Evolutionary conservation across 1,140 invertebrate species (phyloP), one percentile per base, ranked within the genome.

Genomic region (Drosophila paulistorum): DNA sequence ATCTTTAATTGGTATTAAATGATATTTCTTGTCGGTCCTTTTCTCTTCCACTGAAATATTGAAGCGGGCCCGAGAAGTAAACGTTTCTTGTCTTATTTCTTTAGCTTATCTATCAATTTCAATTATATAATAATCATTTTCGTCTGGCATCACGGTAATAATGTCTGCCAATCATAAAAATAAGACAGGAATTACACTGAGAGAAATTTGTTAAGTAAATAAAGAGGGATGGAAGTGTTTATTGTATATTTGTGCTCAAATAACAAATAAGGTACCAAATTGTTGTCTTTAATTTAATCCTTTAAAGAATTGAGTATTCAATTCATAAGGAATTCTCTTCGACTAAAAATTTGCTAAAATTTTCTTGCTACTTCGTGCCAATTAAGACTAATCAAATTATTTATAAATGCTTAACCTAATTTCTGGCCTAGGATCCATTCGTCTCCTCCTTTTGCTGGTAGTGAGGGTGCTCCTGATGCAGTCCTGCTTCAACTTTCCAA

Each of bases 321-420:
- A 14, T 7, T 7, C 1, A 30, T 7, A 57, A 7, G 0, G 9
- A 57, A 33, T 57, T 57, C 33, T 33, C 54, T 55, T 33, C 13
- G 35, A 51, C n/a, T 7, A 20, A 45, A 45, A 45, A 14, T 59
- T 74, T 30, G 71, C 33, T 30, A 3, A 63, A 42, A 14, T 76
- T 70, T 77, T 65, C 66, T 64, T 76, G 72, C 72, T 89, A 89
- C 77, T 89, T 89, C 77, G 84, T 65, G 84, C 80, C 84, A 89
- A 89, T 89, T 89, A 89, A 68, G 74, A 74, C 84, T 89, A 89
- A 89, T 89, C 80, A 84, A 89, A 90, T 89, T 89, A 89, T 89
- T 89, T 89, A 89, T 89, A 89, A 59, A 90, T 84, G 85, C 84
- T 76, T 84, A 89, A 89, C 84, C 84, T 78, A 89, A 84, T 89